Evolutionary conservation across 2,888 invertebrate species (phyloP).

Genomic region (Plagiodera versicolora): DNA sequence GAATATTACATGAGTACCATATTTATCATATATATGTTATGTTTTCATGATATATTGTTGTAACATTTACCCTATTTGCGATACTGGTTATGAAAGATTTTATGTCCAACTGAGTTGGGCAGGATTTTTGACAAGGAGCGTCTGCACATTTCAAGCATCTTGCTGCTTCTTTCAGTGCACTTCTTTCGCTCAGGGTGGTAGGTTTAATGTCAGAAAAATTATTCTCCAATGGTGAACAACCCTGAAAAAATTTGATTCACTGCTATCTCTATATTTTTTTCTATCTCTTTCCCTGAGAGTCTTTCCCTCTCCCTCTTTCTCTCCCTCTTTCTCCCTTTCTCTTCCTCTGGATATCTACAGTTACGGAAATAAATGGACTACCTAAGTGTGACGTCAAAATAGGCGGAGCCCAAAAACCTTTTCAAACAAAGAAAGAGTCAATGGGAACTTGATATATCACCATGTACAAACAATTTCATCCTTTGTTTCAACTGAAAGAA

Average conservation of each 20-base stretch:
- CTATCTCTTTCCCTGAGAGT: too few species aligned
- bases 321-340: too few species aligned
- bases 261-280: not conserved
- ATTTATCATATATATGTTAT: not conserved
- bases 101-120: conserved; percentile 96
- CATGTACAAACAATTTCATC: too few species aligned
- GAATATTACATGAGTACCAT: not conserved
- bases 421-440: too few species aligned
- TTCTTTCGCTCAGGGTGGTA: conserved; percentile 94
- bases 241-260: conserved; percentile 51
- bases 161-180: conserved; percentile 86
- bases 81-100: conserved; percentile 97
- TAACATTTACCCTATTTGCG: conserved; percentile 77
- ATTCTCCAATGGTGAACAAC: conserved; percentile 71
- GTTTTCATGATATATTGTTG: not conserved
- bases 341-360: too few species aligned
- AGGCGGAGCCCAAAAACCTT: too few species aligned
- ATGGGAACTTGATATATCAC: too few species aligned
- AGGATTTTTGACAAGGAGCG: conserved; percentile 97
- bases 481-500: too few species aligned
- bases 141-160: conserved; percentile 92
- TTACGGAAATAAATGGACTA: too few species aligned
- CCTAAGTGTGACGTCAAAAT: too few species aligned
- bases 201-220: conserved; percentile 98
- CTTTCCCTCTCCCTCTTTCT: too few species aligned